Conservation (phyloP, 2,797 vertebrate species). For the Kryptopterus vitreolus region DNA sequence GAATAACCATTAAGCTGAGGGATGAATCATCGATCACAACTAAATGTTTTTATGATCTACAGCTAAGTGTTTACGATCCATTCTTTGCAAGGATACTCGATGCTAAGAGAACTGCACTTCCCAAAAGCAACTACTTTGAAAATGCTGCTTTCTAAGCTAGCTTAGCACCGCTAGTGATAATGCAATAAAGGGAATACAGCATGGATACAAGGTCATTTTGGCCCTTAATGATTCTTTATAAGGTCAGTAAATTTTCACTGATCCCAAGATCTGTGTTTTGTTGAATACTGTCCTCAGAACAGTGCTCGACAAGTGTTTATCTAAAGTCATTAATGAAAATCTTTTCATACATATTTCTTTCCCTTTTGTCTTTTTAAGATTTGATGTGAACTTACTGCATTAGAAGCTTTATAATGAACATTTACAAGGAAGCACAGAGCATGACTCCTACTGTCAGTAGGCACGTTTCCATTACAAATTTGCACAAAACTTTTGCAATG, state of each 20-base stretch:
- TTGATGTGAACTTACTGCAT: not conserved
- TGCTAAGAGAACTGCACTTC: not conserved
- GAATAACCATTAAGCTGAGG: not conserved
- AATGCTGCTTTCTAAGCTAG: not conserved
- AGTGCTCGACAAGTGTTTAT: conserved; percentile 44
- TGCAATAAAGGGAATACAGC: conserved; percentile 4
- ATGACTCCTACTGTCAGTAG: not conserved
- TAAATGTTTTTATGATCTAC: conserved; percentile 2
- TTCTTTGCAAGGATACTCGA: too few relatives aligned
- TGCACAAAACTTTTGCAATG: too few relatives aligned
- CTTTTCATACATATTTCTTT: conserved; percentile 4
- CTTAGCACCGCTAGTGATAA: conserved; percentile 13
- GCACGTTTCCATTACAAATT: too few relatives aligned
- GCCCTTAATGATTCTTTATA: conserved; percentile 41
- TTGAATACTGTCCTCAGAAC: conserved; percentile 25
- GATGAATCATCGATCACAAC: not conserved
- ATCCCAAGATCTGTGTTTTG: conserved; percentile 39
- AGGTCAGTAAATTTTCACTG: conserved; percentile 39
- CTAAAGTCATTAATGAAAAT: conserved; percentile 43
- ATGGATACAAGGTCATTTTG: conserved; percentile 6
- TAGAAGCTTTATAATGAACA: not conserved
- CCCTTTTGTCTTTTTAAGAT: not conserved
- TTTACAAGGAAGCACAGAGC: not conserved
- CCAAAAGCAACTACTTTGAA: not conserved
- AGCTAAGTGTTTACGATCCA: too few relatives aligned